Evolutionary conservation across 2,888 invertebrate species (phyloP).

Genomic region (Phragmatobia fuliginosa): DNA sequence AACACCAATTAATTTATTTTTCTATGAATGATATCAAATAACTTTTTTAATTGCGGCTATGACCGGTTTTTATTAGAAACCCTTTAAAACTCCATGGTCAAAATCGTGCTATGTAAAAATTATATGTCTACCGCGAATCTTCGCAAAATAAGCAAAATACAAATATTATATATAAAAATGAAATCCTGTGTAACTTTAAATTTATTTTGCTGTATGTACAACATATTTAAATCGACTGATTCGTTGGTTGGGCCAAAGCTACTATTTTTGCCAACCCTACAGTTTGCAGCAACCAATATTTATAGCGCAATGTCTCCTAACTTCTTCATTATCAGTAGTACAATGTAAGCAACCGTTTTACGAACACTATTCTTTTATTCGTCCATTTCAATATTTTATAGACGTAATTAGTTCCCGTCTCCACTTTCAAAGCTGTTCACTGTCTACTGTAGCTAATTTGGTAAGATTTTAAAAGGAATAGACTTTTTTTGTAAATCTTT

Average conservation of each 20-base stretch:
- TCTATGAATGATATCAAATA: background rate
- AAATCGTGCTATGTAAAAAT: background rate
- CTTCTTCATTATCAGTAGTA: constrained; percentile 59
- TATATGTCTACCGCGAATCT: background rate
- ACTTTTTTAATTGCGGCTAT: background rate
- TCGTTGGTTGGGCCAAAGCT: too few species aligned
- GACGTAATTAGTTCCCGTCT: constrained; percentile 72
- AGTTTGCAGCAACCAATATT: constrained; percentile 63
- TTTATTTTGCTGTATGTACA: too few species aligned
- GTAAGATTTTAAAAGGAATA: constrained; percentile 34
- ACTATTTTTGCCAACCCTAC: constrained; percentile 61
- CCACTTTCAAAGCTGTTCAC: constrained; percentile 51
- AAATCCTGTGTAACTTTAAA: too few species aligned
- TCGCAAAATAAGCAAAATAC: background rate
- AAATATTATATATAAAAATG: too few species aligned
- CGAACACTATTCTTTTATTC: constrained; percentile 42
- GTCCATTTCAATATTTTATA: constrained; percentile 55
- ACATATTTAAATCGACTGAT: too few species aligned
- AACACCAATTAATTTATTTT: background rate
- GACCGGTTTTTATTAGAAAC: background rate
- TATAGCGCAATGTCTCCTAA: constrained; percentile 65
- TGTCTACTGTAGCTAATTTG: constrained; percentile 43
- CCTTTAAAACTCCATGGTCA: background rate
- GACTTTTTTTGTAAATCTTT: constrained; percentile 30
- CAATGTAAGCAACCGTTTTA: constrained; percentile 64